Evolutionary conservation across 2,113 vertebrate species (phyloP).

Genomic region (Anarrhichthys ocellatus): DNA sequence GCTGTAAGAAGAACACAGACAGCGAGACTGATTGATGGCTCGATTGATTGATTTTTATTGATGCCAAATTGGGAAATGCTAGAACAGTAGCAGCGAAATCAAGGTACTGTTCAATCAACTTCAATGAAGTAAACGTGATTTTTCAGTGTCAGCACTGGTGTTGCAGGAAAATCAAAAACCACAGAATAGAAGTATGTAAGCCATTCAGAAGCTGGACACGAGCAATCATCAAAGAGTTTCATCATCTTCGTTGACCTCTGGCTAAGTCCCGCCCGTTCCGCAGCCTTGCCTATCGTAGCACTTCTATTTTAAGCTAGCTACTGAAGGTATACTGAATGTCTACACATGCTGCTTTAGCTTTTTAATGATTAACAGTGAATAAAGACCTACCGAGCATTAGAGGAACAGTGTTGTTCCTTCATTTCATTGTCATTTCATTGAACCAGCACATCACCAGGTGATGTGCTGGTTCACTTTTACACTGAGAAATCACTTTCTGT

Average conservation of each 20-base stretch:
- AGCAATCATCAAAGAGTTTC: neutral
- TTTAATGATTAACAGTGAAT: too few species aligned
- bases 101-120: neutral
- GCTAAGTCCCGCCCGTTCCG: too few species aligned
- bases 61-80: neutral
- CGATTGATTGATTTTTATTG: neutral
- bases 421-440: neutral
- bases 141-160: too few species aligned
- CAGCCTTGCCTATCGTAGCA: neutral
- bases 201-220: too few species aligned
- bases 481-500: too few species aligned
- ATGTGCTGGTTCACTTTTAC: neutral
- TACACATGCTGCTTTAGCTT: neutral
- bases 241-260: neutral
- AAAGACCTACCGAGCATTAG: too few species aligned
- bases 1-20: neutral
- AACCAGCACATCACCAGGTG: neutral
- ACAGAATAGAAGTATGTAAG: too few species aligned
- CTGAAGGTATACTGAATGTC: neutral
- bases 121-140: neutral
- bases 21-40: neutral
- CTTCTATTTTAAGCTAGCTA: neutral
- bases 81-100: neutral
- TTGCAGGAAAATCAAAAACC: too few species aligned
- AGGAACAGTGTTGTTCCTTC: neutral